Base-by-base conservation (phyloP, 2,797 vertebrate genomes). In the Octomys mimax region DNA sequence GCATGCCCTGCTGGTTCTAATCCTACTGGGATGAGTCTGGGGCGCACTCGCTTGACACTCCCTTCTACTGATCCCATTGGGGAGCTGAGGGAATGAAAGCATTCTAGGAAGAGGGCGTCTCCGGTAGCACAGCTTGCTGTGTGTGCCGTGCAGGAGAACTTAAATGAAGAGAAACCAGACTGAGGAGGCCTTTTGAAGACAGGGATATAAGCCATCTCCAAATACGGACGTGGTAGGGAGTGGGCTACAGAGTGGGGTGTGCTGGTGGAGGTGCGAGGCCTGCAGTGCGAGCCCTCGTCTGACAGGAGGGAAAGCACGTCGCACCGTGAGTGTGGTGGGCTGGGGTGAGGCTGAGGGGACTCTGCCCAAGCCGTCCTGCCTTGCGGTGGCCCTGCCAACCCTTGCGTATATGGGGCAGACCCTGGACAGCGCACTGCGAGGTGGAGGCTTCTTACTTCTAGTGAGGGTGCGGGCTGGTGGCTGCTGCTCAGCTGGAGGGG, bases 51-150 rank as follows among this genome's bases (percentile, higher is more conserved):
- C 61, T 91, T 84, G 68, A 62, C 42, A 68, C 77, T 95, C 73
- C 80, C 86, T 91, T 83, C 92, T 92, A 0, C 24, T 91, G 95
- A 92, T 89, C 33, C 87, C 95, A 24, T 46, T 92, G 79, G 88
- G 94, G 94, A 92, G 91, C 91, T 73, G 57, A 66, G 86, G 89
- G 82, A 93, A 94, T 70, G 92, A n/a, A 79, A 93, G 31, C 54
- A 6, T 92, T 64, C 91, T 24, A 68, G 91, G 52, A 92, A 57
- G 96, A 91, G 33, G 46, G 66, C 42, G 42, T 85, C 91, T 92
- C 59, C 64, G 36, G 91, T 22, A 92, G 88, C 88, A 89, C 70
- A 83, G 80, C 88, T 88, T 71, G 78, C 86, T 68, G 42, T 62
- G 54, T 94, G 91, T 73, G 39, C 86, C 9, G 71, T 86, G 78